Base-by-base conservation (phyloP, 2,888 invertebrate species). In the Doris montereyensis region DNA sequence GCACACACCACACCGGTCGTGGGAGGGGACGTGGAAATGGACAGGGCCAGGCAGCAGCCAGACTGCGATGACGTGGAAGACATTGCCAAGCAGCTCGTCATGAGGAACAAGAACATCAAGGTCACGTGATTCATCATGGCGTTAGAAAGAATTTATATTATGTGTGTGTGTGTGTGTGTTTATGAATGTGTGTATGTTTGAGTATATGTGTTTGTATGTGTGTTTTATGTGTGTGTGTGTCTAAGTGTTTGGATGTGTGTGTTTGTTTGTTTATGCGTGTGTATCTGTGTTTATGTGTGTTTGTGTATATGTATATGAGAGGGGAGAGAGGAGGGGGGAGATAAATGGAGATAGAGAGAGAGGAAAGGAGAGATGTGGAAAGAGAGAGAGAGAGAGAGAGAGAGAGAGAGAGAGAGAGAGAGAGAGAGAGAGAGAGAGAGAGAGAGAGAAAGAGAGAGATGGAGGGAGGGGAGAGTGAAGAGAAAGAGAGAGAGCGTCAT, bases 21-120 rank as follows among this genome's bases (percentile, higher is more conserved):
- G 90, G 90, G 90, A 90, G 78, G 82, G 83, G 86, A 87, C 76
- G 73, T 71, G 4, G 77, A 84, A 28, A 81, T 86, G 77, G 74
- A 81, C 0, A 32, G 62, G 5, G 79, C 13, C 0, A 67, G 8
- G 3, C 17, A 24, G 28, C 52, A 21, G 32, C 17, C 13, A 0
- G 72, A 52, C 57, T 65, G 76, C 30, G 0, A 32, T 2, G 13
- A 79, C 8, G 77, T 73, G 1, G 73, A 81, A 17, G 89, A 89
- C 78, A 87, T 89, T 30, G 87, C 89, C 5, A 77, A 78, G 21
- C 88, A 88, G 75, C 83, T 88, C 32, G 79, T 88, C 1, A 83
- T 85, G n/a, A 82, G 86, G 24, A 86, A 86, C 71, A 35, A 76
- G 1, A 79, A 85, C 62, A 84, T 87, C 32, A 81, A 84, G 70